Percentiles rank a stretch among this genome's conserved stretches.
phyloP scores from a whole-genome alignment of 2,888 invertebrate genomes.

The Habroteleia sp. region DNA sequence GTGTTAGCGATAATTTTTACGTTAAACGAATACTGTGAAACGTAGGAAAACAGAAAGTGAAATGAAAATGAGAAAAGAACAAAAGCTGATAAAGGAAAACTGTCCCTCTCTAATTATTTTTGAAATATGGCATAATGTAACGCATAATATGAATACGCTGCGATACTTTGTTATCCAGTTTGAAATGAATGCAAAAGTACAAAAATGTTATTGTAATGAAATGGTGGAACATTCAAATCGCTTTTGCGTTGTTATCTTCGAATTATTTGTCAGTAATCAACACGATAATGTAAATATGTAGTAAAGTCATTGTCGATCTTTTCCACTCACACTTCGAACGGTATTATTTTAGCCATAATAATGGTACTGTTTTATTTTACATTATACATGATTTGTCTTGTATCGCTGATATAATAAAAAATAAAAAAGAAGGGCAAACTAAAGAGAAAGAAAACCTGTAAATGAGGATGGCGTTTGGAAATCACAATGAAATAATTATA shows the following conservation, averaged over 20 bases:
- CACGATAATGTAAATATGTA: conserved; percentile 59
- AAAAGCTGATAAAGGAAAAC: not conserved
- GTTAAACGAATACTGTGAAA: too few species aligned
- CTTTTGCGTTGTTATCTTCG: conserved; percentile 42
- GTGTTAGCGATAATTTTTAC: too few species aligned
- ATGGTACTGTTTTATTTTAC: conserved; percentile 43
- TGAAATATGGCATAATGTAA: conserved; percentile 13
- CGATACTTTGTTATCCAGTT: conserved; percentile 39
- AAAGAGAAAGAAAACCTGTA: conserved; percentile 19
- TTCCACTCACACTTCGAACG: conserved; percentile 56
- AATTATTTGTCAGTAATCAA: conserved; percentile 40
- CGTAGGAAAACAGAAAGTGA: too few species aligned
- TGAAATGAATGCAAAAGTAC: conserved; percentile 53
- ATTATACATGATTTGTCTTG: conserved; percentile 37
- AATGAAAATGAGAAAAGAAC: too few species aligned
- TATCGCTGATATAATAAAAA: conserved; percentile 23
- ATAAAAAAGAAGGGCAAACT: conserved; percentile 10
- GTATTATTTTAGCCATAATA: conserved; percentile 53
- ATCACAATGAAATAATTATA: conserved; percentile 59
- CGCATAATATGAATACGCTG: conserved; percentile 17
- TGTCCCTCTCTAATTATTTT: conserved; percentile 22
- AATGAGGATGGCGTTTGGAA: conserved; percentile 41
- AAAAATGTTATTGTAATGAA: conserved; percentile 45
- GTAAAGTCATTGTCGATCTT: conserved; percentile 61
- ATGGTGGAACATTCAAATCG: conserved; percentile 34